Evolutionary conservation across 1,140 invertebrate species (phyloP).

Genomic region (Akabosia matsudoensis): DNA sequence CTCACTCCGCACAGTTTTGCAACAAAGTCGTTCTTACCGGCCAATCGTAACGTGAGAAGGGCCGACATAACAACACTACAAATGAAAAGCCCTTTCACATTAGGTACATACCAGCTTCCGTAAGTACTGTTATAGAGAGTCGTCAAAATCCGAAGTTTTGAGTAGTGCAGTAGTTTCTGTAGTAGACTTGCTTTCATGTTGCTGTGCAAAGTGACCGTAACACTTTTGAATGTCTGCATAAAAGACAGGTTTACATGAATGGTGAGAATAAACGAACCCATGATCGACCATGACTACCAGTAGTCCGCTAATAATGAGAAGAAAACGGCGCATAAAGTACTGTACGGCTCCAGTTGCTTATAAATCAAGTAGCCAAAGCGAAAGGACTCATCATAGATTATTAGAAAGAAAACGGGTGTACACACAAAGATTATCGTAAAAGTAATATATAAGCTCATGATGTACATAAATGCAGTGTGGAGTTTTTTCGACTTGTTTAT

Average conservation of each 20-base stretch:
- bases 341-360: not conserved
- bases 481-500: not conserved
- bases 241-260: not conserved
- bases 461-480: not conserved
- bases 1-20: not conserved
- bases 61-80: not conserved
- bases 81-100: not conserved
- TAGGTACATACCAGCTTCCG: not conserved
- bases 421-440: too few relatives aligned
- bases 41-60: not conserved
- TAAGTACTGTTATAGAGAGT: not conserved
- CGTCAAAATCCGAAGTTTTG: not conserved
- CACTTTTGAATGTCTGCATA: not conserved
- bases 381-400: too few relatives aligned
- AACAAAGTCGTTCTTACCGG: not conserved
- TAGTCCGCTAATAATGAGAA: not conserved
- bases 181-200: not conserved
- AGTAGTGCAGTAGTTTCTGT: not conserved
- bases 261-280: not conserved
- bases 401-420: too few relatives aligned
- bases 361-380: too few relatives aligned
- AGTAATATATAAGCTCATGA: too few relatives aligned
- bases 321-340: not conserved
- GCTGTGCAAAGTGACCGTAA: not conserved
- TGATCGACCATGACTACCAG: not conserved